Percentiles rank a stretch among this genome's conserved stretches.
Conservation (phyloP, 2,113 vertebrate species). For the Prinia subflava region DNA sequence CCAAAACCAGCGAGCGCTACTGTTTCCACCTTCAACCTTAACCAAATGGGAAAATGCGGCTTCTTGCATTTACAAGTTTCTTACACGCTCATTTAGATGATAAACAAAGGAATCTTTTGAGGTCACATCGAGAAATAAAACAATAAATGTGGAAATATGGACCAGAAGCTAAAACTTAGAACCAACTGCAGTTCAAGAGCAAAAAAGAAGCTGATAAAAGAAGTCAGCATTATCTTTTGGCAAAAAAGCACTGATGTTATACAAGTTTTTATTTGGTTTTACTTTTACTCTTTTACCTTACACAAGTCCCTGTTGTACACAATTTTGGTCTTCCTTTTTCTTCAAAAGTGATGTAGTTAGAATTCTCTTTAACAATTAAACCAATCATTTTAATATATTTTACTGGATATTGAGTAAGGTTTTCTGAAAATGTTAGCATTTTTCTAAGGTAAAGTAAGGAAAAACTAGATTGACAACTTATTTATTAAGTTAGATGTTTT, state of each 20-base stretch:
- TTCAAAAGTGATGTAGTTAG: background rate
- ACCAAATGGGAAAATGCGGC: background rate
- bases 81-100: background rate
- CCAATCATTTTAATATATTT: background rate
- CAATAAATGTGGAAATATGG: background rate
- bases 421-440: background rate
- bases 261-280: background rate
- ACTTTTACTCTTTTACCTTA: background rate
- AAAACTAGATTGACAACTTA: background rate
- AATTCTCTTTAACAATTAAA: background rate
- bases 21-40: background rate
- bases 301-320: background rate
- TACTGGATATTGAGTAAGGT: background rate
- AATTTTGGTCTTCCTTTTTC: background rate
- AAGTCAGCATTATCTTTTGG: background rate
- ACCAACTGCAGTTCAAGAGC: background rate
- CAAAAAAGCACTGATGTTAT: background rate
- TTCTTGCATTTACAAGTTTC: background rate
- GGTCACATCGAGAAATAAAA: background rate
- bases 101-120: background rate
- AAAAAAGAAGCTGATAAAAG: background rate
- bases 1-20: background rate
- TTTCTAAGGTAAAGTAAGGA: background rate
- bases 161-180: background rate
- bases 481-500: background rate